phyloP scores from a whole-genome alignment of 2,797 vertebrate species.

The Epinephelus coioides region DNA sequence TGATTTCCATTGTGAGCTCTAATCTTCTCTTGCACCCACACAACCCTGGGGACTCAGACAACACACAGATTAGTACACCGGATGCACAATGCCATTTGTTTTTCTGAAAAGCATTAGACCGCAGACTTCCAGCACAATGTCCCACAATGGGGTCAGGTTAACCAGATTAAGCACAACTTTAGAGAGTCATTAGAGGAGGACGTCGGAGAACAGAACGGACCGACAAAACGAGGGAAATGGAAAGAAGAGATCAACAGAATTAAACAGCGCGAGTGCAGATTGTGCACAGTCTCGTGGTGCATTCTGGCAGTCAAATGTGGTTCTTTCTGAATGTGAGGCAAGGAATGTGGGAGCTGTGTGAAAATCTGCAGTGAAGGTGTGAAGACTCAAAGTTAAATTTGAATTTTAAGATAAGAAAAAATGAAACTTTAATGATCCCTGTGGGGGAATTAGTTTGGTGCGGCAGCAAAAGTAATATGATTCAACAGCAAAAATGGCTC shows the following conservation, averaged over 20 bases:
- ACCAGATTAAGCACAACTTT: conserved; percentile 53
- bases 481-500: conserved; percentile 39
- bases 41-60: conserved; percentile 19
- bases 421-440: conserved; percentile 68
- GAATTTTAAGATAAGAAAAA: conserved; percentile 57
- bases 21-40: conserved; percentile 56
- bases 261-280: conserved; percentile 37
- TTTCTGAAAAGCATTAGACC: conserved; percentile 56
- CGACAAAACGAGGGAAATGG: not conserved
- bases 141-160: conserved; percentile 52
- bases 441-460: conserved; percentile 50
- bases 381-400: conserved; percentile 59
- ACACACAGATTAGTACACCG: conserved; percentile 55
- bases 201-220: conserved; percentile 9
- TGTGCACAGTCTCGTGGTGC: conserved; percentile 25
- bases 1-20: conserved; percentile 70
- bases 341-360: conserved; percentile 63
- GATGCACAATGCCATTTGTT: conserved; percentile 49
- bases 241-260: conserved; percentile 36
- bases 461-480: conserved; percentile 42
- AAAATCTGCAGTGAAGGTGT: conserved; percentile 69
- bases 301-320: conserved; percentile 52
- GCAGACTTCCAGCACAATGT: conserved; percentile 27
- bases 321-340: conserved; percentile 46
- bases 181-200: conserved; percentile 33